phyloP scores from a whole-genome alignment of 2,113 vertebrate species.

The Chionomys nivalis region DNA sequence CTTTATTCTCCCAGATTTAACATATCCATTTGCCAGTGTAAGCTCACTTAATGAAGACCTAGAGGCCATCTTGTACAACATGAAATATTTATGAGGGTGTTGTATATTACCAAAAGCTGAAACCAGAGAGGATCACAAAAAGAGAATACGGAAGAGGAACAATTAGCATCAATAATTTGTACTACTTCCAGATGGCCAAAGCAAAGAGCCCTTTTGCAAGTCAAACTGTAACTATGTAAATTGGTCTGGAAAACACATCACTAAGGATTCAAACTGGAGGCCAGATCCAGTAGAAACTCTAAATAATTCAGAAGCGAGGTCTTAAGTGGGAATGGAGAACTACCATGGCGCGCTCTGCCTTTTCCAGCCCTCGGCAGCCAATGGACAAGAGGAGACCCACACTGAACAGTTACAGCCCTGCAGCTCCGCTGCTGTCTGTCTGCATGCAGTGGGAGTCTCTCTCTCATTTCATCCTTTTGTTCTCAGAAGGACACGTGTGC shows the following conservation, averaged over 20 bases:
- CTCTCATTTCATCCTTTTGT: neutral
- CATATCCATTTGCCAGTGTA: conserved; percentile 18
- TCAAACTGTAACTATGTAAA: conserved; percentile 56
- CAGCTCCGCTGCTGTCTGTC: neutral
- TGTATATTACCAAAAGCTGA: conserved; percentile 61
- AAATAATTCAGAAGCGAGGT: conserved; percentile 33
- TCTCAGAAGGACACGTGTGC: neutral
- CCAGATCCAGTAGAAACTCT: neutral
- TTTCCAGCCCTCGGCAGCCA: neutral
- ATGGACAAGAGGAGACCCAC: neutral
- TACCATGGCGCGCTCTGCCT: neutral
- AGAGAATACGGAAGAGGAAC: conserved; percentile 39
- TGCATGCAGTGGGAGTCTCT: neutral
- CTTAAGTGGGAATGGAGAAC: neutral
- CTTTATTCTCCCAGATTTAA: neutral
- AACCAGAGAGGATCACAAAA: conserved; percentile 56
- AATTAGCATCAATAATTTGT: conserved; percentile 66
- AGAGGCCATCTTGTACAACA: conserved; percentile 33
- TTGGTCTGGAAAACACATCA: conserved; percentile 56
- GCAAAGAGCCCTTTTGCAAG: conserved; percentile 44
- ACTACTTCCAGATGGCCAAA: conserved; percentile 61
- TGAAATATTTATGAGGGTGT: conserved; percentile 66
- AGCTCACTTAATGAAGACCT: conserved; percentile 58
- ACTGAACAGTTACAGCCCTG: neutral
- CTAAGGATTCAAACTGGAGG: conserved; percentile 23